These are phyloP conservation scores for Clarias platycephalus DNA, from an alignment of 2,797 vertebrate species.

Conservation along the genomic window DNA sequence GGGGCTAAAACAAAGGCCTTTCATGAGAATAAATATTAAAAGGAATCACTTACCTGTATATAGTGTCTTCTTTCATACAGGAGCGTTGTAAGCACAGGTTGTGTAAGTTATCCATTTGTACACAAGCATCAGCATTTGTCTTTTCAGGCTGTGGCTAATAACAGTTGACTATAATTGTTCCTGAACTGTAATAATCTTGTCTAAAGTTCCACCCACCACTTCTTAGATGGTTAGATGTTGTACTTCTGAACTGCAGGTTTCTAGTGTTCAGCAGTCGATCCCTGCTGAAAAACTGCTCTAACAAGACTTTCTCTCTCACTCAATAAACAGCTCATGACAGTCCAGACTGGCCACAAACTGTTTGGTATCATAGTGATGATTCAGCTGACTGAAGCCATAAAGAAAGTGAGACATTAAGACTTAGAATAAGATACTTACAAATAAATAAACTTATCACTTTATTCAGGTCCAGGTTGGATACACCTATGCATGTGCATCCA, in stretches of 20 bases:
- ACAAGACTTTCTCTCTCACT: neutral
- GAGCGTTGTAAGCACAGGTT: neutral
- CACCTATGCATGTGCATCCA: neutral
- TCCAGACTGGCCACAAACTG: neutral
- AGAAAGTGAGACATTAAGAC: neutral
- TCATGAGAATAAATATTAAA: neutral
- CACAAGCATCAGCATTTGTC: neutral
- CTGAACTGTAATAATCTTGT: constrained; percentile 11
- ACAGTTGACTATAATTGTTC: neutral
- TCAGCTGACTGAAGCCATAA: neutral
- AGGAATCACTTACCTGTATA: neutral
- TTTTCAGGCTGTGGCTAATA: constrained; percentile 11
- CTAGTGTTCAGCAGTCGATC: neutral
- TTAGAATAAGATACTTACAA: neutral
- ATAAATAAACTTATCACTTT: no score
- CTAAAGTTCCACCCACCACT: constrained; percentile 3
- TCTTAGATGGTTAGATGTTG: neutral
- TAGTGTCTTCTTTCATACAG: neutral
- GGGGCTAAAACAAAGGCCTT: neutral
- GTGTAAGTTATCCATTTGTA: neutral
- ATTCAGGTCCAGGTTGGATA: neutral
- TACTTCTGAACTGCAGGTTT: neutral
- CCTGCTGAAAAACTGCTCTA: neutral
- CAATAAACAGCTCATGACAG: constrained; percentile 1
- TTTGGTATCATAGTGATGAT: neutral